phyloP scores from a whole-genome alignment of 2,888 invertebrate species.

The Polydrusus tereticollis region DNA sequence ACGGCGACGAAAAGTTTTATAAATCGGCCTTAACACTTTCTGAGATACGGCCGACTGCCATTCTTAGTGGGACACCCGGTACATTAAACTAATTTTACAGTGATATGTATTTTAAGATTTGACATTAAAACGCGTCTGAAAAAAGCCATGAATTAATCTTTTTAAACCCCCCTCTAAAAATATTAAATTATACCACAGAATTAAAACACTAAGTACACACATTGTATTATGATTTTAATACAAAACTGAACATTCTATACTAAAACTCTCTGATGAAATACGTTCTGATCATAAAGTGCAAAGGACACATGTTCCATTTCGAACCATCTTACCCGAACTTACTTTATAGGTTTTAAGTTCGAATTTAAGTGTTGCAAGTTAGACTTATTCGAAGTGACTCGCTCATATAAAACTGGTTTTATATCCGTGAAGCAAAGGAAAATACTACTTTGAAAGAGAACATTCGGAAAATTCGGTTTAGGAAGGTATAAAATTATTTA shows the following conservation, averaged over 20 bases:
- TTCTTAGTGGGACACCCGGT: no score
- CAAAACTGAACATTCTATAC: neutral
- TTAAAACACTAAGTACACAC: no score
- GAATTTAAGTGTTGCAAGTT: conserved; percentile 40
- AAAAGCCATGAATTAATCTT: no score
- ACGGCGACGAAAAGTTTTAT: no score
- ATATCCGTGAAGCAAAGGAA: conserved; percentile 35
- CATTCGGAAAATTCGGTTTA: conserved; percentile 5
- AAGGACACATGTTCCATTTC: conserved; percentile 46
- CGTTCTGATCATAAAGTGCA: conserved; percentile 46
- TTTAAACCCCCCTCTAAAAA: no score
- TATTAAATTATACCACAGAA: no score
- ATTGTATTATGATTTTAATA: no score
- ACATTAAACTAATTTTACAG: no score
- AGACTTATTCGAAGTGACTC: conserved; percentile 39
- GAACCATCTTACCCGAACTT: conserved; percentile 39
- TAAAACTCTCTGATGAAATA: conserved; percentile 27
- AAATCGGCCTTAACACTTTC: no score
- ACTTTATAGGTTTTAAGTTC: conserved; percentile 48
- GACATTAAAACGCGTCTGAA: no score
- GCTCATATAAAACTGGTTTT: conserved; percentile 45
- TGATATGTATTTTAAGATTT: no score
- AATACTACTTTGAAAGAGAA: conserved; percentile 40
- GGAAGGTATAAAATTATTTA: neutral
- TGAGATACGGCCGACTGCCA: no score